Evolutionary conservation across 2,113 vertebrate genomes (phyloP).

Genomic region (Rhinopomastus cyanomelas): DNA sequence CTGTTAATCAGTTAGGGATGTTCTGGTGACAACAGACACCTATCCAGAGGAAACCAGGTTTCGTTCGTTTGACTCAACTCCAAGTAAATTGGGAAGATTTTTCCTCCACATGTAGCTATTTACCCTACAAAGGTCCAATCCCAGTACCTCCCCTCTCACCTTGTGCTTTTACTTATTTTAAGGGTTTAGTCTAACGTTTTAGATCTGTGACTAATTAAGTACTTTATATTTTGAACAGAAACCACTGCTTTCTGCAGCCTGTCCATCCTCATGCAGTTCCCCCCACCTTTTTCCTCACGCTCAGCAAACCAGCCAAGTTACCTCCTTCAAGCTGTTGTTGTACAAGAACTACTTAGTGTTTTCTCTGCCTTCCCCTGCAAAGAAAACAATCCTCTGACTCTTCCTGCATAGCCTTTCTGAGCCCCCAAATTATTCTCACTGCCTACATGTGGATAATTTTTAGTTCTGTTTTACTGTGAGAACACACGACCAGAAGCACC

Average conservation of each 20-base stretch:
- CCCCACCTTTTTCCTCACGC: background rate
- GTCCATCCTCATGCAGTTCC: background rate
- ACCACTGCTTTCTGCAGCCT: background rate
- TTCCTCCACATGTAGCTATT: fast-evolving
- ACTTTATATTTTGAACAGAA: background rate
- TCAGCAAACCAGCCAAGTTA: background rate
- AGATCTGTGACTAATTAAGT: background rate
- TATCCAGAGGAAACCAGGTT: background rate
- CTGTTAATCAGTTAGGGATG: background rate
- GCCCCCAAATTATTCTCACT: background rate
- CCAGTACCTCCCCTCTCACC: background rate
- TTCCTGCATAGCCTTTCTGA: background rate
- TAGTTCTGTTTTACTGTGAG: background rate
- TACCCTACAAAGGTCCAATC: background rate
- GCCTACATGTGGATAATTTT: background rate
- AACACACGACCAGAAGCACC: background rate
- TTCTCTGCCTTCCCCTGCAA: background rate
- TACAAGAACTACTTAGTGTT: background rate
- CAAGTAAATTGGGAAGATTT: background rate
- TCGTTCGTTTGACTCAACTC: background rate
- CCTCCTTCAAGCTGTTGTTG: background rate
- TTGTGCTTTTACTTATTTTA: background rate
- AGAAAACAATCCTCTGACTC: background rate
- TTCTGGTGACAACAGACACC: background rate
- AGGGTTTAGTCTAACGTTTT: background rate